A percentile compares a stretch with the other conserved stretches of the same genome.
These are phyloP conservation scores for Semotilus atromaculatus DNA, from an alignment of 2,797 vertebrate genomes.

Conservation along the genomic window DNA sequence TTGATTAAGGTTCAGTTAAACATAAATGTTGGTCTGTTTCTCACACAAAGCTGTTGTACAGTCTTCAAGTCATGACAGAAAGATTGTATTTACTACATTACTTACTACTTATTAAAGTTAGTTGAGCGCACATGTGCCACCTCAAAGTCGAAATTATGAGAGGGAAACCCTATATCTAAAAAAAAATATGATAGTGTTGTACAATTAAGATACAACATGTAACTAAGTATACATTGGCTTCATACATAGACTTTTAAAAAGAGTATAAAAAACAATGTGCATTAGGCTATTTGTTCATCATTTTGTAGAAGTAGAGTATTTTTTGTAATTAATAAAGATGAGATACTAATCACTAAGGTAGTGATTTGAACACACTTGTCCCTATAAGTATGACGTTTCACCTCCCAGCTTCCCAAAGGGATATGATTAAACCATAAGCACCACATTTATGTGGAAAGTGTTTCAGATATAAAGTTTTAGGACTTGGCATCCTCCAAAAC, in stretches of 20 bases:
- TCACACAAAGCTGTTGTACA: not conserved
- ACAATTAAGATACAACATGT: not conserved
- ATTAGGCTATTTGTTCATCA: not conserved
- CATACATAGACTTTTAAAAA: not conserved
- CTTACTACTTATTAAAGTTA: too few relatives aligned
- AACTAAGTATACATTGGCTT: not conserved
- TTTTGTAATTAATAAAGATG: not conserved
- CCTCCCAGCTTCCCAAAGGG: not conserved
- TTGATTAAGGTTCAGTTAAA: not conserved
- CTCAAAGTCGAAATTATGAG: not conserved
- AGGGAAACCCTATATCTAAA: not conserved
- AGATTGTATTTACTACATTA: not conserved
- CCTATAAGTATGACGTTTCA: not conserved
- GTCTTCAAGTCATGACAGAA: not conserved
- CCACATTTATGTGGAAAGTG: not conserved
- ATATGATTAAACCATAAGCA: not conserved
- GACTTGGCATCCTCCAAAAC: conserved; percentile 67
- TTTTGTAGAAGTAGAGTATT: not conserved
- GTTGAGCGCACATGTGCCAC: not conserved
- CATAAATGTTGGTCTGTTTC: not conserved
- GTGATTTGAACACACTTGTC: not conserved
- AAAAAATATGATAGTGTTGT: not conserved
- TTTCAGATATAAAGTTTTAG: conserved; percentile 32
- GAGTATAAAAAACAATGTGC: not conserved
- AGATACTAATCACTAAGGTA: not conserved